A percentile compares a stretch with the other conserved stretches of the same genome.
phyloP scores from a whole-genome alignment of 2,888 invertebrate species.

The Pachydiplax longipennis region DNA sequence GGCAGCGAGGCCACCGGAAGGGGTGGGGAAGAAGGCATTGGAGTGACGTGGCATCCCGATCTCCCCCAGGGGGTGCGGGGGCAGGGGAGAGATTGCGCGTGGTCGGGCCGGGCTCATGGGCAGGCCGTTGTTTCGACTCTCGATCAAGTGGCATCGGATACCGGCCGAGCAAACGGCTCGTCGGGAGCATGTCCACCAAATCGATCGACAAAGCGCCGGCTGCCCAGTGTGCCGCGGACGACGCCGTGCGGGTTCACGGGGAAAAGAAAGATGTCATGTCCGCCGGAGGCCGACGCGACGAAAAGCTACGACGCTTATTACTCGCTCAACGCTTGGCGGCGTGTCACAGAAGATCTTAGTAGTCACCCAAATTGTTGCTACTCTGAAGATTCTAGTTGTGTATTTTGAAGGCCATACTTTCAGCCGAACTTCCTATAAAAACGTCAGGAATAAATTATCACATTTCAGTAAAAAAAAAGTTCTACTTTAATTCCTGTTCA shows the following conservation, averaged over 20 bases:
- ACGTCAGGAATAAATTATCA: constrained; percentile 51
- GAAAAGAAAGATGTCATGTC: constrained; percentile 43
- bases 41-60: constrained; percentile 45
- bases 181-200: constrained; percentile 22
- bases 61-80: constrained; percentile 28
- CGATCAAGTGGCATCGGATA: constrained; percentile 37
- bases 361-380: constrained; percentile 46
- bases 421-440: constrained; percentile 51
- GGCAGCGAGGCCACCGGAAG: constrained; percentile 39
- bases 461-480: constrained; percentile 47
- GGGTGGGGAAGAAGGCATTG: constrained; percentile 39
- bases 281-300: constrained; percentile 45
- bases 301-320: constrained; percentile 45
- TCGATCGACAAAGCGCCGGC: constrained; percentile 20
- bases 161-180: not conserved
- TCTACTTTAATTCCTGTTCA: constrained; percentile 42
- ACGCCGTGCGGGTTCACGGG: constrained; percentile 17
- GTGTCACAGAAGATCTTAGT: constrained; percentile 41
- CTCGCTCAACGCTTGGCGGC: constrained; percentile 43
- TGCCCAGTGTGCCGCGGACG: constrained; percentile 12
- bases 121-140: constrained; percentile 37
- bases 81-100: constrained; percentile 39
- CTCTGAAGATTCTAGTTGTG: constrained; percentile 47
- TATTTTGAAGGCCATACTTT: constrained; percentile 48
- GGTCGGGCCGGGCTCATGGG: constrained; percentile 29